Evolutionary conservation across 2,888 invertebrate species (phyloP).

Genomic region (Drosophila merina): DNA sequence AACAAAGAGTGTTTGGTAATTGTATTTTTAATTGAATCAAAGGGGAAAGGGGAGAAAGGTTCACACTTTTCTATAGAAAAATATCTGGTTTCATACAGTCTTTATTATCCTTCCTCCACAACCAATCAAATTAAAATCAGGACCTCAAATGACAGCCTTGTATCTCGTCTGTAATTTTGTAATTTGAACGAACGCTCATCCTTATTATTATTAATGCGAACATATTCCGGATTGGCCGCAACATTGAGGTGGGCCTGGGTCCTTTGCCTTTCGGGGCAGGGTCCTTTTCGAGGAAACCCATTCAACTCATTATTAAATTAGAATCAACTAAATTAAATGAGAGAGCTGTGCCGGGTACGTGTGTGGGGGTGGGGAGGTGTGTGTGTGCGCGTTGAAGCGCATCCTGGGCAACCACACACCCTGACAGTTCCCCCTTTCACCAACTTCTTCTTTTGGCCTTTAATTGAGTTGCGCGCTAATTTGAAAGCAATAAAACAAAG

Average conservation of each 20-base stretch:
- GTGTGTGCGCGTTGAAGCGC: constrained; percentile 70
- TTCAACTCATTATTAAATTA: constrained; percentile 73
- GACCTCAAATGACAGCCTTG: not conserved
- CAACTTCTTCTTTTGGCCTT: constrained; percentile 32
- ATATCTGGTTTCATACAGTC: no score
- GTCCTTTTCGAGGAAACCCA: constrained; percentile 24
- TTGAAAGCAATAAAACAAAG: constrained; percentile 71
- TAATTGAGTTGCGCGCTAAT: constrained; percentile 75
- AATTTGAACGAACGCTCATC: constrained; percentile 41
- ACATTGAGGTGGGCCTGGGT: no score
- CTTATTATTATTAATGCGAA: constrained; percentile 53
- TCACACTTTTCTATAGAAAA: no score
- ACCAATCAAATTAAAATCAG: not conserved
- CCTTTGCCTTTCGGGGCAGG: no score
- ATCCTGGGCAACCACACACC: constrained; percentile 43
- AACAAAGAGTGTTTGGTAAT: not conserved
- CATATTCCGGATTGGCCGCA: constrained; percentile 7
- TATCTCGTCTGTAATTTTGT: not conserved
- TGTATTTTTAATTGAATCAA: constrained; percentile 1
- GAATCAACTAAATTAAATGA: constrained; percentile 65
- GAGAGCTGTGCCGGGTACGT: constrained; percentile 17
- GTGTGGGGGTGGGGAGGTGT: constrained; percentile 17
- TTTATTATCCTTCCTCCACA: not conserved
- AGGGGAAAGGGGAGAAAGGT: no score
- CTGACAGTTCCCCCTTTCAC: not conserved